Conservation (phyloP, 2,888 invertebrate genomes). For the Urechis unicinctus region DNA sequence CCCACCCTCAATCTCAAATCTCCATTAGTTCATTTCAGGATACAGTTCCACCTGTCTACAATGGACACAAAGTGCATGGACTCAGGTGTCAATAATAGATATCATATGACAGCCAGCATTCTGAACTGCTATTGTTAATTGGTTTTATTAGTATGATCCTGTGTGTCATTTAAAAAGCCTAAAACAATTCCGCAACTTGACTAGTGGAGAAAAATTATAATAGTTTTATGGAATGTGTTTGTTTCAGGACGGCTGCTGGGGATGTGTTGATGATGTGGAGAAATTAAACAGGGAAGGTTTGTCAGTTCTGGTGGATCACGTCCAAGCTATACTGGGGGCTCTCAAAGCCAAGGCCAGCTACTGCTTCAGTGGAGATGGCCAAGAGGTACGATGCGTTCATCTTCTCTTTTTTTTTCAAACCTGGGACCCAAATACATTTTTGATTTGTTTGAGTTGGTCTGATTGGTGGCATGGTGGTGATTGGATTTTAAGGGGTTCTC, state of each 20-base stretch:
- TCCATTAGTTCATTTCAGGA: too few relatives aligned
- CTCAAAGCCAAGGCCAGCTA: slow-evolving; percentile 29
- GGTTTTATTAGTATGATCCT: neutral
- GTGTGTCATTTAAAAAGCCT: neutral
- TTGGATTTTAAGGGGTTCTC: too few relatives aligned
- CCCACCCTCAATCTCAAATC: neutral
- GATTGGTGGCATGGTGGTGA: too few relatives aligned
- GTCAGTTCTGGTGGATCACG: slow-evolving; percentile 40
- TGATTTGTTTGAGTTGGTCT: too few relatives aligned
- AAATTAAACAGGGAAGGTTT: slow-evolving; percentile 31
- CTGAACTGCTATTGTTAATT: too few relatives aligned
- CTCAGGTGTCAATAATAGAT: too few relatives aligned
- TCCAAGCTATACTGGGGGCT: slow-evolving; percentile 36
- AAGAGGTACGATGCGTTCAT: slow-evolving; percentile 31
- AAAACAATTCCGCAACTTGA: too few relatives aligned
- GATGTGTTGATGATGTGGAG: slow-evolving; percentile 46
- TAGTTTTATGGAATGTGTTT: neutral
- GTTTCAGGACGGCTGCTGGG: slow-evolving; percentile 49
- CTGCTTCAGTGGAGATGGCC: slow-evolving; percentile 37
- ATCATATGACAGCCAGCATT: too few relatives aligned
- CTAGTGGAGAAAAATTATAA: neutral
- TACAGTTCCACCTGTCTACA: too few relatives aligned
- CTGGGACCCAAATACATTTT: neutral
- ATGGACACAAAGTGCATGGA: too few relatives aligned
- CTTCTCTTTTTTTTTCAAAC: neutral